These are phyloP conservation scores for Eubasilissa regina DNA, from an alignment of 1,140 invertebrate species.

Conservation along the genomic window DNA sequence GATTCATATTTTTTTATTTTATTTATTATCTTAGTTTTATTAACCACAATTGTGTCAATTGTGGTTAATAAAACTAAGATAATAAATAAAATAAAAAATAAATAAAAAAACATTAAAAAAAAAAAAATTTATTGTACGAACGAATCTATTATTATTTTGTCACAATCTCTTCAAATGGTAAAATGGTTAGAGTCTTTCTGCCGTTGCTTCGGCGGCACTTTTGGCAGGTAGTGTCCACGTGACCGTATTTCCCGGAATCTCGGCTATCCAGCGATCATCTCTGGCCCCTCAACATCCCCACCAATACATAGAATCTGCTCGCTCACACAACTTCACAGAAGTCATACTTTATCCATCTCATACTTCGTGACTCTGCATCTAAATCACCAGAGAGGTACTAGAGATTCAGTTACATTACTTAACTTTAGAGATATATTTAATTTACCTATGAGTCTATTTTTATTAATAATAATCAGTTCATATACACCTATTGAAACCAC, in stretches of 20 bases:
- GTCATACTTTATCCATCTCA: conserved; percentile 55
- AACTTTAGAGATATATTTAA: too few relatives aligned
- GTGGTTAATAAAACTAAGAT: too few relatives aligned
- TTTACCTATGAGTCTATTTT: too few relatives aligned
- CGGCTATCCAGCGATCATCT: conserved; percentile 57
- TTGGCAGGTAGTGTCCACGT: conserved; percentile 46
- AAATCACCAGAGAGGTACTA: conserved; percentile 9
- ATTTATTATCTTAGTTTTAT: too few relatives aligned
- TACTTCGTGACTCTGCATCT: conserved; percentile 37
- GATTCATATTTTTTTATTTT: too few relatives aligned
- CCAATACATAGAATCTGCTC: background rate
- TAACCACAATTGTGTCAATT: too few relatives aligned
- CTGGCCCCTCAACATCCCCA: conserved; percentile 36
- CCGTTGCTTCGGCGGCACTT: background rate
- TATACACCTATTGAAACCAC: too few relatives aligned
- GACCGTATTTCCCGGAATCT: conserved; percentile 45
- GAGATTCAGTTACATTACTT: background rate
- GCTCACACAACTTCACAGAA: conserved; percentile 29
- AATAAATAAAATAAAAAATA: too few relatives aligned
- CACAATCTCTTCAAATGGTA: conserved; percentile 23
- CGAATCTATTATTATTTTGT: too few relatives aligned
- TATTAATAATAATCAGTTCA: too few relatives aligned
- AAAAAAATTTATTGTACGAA: too few relatives aligned
- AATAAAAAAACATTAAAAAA: too few relatives aligned
- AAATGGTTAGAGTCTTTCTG: background rate